Evolutionary conservation across 1,140 invertebrate genomes (phyloP), one percentile per base, ranked within the genome.

Genomic region (Drosophila prosaltans): DNA sequence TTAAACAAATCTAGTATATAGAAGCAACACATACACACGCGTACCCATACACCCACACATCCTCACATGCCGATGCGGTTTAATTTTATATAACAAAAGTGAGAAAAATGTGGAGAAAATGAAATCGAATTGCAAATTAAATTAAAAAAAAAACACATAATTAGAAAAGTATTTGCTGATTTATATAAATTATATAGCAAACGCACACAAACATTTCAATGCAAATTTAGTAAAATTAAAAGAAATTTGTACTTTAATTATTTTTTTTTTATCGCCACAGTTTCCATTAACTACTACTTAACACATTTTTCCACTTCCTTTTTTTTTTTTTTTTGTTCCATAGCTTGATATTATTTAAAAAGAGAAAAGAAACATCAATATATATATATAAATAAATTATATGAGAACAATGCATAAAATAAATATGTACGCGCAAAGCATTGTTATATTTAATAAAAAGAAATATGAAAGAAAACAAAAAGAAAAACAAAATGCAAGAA

Each of bases 361-460:
- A 75, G 75, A 75, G 74, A 65, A 28, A 39, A 68, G 58, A 80
- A 65, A 74, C 39, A 72, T 67, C 48, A 16, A 16, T 54, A 72
- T n/a, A 72, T 39, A 78, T 62, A 73, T 41, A 65, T 61, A 61
- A 58, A 60, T 63, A 43, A 43, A 61, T 45, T 57, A 61, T 45
- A 69, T 57, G 39, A 63, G 26, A 43, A 64, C 51, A 65, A 62
- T 86, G 69, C 71, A 86, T 70, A 68, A 59, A 75, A 16, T 16
- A 59, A 11, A 75, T 60, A 57, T 67, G 70, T 70, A 69, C 65
- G 68, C 72, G 51, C 54, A 69, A 59, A 48, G 74, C 77, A 80
- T 80, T 84, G 82, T 81, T 86, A 85, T 79, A 86, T 82, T 81
- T 74, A 80, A 86, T 73, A 81, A 83, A 81, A 83, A 66, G 69